Base-by-base conservation (phyloP, 2,888 invertebrate genomes). In the Xanthia icteritia region DNA sequence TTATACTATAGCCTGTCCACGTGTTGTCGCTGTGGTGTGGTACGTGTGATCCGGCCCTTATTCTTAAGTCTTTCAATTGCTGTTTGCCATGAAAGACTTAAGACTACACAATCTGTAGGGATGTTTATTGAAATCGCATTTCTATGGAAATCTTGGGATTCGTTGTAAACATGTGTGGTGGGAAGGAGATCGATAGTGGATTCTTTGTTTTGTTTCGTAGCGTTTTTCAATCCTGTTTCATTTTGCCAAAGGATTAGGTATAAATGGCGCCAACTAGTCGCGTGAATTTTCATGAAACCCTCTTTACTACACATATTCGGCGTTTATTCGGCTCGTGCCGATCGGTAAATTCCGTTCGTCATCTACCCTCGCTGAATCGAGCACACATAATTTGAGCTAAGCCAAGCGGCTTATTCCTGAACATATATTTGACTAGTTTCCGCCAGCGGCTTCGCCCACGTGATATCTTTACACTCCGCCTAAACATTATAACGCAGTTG, bases 31-130 rank as follows among this genome's bases (percentile, higher is more conserved):
- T 31, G 31, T 31, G 31, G 31, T 31, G 23, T 67, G 23, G 48
- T 15, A 51, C 23, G 23, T 51, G 66, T 31, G 31, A 9, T 48
- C 48, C 5, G 31, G 15, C 31, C 66, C 31, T 67, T 76, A 54
- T n/a, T 77, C 68, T 75, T 72, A 72, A 76, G 85, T 81, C 64
- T 76, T 84, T 65, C 76, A 79, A 79, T 82, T 75, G 45, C 65
- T 70, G 54, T 71, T 66, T 75, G 65, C 73, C 42, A 39, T 66
- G 58, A n/a, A n/a, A n/a, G 73, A 77, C 76, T 73, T 77, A n/a
- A n/a, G n/a, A n/a, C n/a, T n/a, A n/a, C n/a, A 76, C 75, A 75
- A 68, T 72, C 58, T 63, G 39, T 36, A n/a, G 31, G 13, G 15
- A 70, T 73, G 65, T 75, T 71, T 79, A 76, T 73, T 73, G 48